Evolutionary conservation across 1,140 invertebrate genomes (phyloP).

Genomic region (Neodiprion virginianus): DNA sequence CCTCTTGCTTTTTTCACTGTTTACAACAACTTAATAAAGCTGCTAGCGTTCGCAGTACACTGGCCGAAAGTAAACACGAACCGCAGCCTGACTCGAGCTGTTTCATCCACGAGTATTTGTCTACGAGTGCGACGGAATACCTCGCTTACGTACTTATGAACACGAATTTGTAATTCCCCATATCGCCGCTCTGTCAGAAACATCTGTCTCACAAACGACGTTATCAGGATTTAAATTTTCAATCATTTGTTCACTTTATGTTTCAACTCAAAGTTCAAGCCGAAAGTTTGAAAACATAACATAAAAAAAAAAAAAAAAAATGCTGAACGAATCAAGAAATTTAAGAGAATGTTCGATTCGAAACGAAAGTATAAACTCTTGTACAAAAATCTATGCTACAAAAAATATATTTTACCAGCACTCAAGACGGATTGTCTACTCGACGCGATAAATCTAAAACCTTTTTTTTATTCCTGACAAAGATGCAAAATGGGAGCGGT

Average conservation of each 20-base stretch:
- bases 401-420: too few relatives aligned
- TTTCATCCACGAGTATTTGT: neutral
- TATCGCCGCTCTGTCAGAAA: neutral
- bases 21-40: conserved; percentile 5
- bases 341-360: too few relatives aligned
- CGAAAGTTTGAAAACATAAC: too few relatives aligned
- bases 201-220: neutral
- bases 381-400: too few relatives aligned
- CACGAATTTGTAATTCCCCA: neutral
- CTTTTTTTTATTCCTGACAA: too few relatives aligned
- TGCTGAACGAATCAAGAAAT: too few relatives aligned
- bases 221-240: neutral
- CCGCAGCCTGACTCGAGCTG: neutral
- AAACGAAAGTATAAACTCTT: too few relatives aligned
- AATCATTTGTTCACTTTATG: neutral
- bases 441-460: too few relatives aligned
- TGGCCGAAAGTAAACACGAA: conserved; percentile 4
- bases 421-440: too few relatives aligned
- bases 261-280: neutral
- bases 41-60: neutral
- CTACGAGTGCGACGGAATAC: neutral
- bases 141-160: neutral
- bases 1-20: conserved; percentile 3
- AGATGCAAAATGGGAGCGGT: too few relatives aligned
- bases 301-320: too few relatives aligned